Base-by-base conservation (phyloP, 2,888 invertebrate genomes). In the Blastobasis lacticolella region DNA sequence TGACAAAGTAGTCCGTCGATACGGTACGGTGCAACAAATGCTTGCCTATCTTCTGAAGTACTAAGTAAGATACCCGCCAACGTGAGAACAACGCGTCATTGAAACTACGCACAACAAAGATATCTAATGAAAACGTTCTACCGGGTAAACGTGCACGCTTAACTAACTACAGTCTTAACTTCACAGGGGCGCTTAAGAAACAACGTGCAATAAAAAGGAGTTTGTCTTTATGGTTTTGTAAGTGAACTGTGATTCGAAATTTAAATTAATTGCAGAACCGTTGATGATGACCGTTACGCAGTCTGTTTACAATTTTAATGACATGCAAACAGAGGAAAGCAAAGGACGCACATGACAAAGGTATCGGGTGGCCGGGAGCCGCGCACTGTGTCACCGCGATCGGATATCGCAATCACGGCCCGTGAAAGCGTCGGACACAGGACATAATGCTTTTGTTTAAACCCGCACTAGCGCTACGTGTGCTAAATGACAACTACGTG, bases 401-500 rank as follows among this genome's bases (percentile, higher is more conserved):
- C 77, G 67, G 69, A 78, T 79, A 74, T 78, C 82, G 71, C 69
- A 74, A 74, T 71, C 78, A 76, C 69, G 69, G 60, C 62, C 69
- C 80, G 85, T 83, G 84, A 85, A 84, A 85, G 82, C 78, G 79
- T 66, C 65, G 63, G 67, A 73, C 40, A 42, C 79, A 69, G 71
- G 69, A 50, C 48, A 66, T 23, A 57, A 59, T 77, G 76, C 77
- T 81, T 81, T 83, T 84, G 81, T 86, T 78, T 75, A 70, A 23
- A 69, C 67, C 68, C 66, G 64, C 68, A 64, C 64, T 67, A 72
- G 67, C 69, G 74, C 66, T 71, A 76, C 82, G 84, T 78, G 85
- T 72, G 71, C 77, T 67, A 81, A 84, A 83, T 86, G 73, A 78
- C 79, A 85, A 87, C 73, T 66, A 81, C 73, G 75, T 73, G 74